Conservation (phyloP, 2,888 invertebrate species). For the Criorhina ranunculi region DNA sequence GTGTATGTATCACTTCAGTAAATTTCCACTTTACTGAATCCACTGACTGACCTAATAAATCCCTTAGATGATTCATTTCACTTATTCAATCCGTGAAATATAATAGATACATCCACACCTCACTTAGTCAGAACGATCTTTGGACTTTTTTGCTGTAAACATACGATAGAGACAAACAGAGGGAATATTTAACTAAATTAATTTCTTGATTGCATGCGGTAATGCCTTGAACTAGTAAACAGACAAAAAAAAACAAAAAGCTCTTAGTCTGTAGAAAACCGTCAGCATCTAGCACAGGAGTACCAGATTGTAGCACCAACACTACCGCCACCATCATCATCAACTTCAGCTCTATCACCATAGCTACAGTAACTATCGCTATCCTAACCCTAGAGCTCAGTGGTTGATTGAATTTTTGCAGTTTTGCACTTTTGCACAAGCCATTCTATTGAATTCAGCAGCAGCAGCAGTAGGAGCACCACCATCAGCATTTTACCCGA, state of each 20-base stretch:
- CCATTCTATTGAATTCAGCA: constrained; percentile 64
- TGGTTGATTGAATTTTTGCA: constrained; percentile 74
- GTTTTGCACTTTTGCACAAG: constrained; percentile 76
- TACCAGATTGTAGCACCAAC: constrained; percentile 18
- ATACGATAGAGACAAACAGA: not conserved
- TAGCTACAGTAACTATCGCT: not conserved
- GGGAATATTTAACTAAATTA: constrained; percentile 57
- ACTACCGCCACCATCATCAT: not conserved
- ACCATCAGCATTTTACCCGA: constrained; percentile 15
- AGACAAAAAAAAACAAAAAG: constrained; percentile 45
- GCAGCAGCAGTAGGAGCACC: not conserved
- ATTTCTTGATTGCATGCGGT: constrained; percentile 74
- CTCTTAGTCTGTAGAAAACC: constrained; percentile 38
- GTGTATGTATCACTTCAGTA: constrained; percentile 19
- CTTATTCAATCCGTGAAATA: constrained; percentile 50
- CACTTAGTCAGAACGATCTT: constrained; percentile 42
- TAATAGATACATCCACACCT: constrained; percentile 60
- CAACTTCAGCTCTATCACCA: constrained; percentile 8
- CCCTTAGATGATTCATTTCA: constrained; percentile 72
- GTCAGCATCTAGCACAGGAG: constrained; percentile 52
- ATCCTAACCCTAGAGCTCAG: constrained; percentile 32
- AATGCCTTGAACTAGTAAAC: constrained; percentile 68
- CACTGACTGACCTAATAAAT: constrained; percentile 66
- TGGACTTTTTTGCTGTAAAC: constrained; percentile 24
- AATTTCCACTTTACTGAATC: constrained; percentile 20